phyloP scores from a whole-genome alignment of 2,113 vertebrate species.

The Delphinapterus leucas region DNA sequence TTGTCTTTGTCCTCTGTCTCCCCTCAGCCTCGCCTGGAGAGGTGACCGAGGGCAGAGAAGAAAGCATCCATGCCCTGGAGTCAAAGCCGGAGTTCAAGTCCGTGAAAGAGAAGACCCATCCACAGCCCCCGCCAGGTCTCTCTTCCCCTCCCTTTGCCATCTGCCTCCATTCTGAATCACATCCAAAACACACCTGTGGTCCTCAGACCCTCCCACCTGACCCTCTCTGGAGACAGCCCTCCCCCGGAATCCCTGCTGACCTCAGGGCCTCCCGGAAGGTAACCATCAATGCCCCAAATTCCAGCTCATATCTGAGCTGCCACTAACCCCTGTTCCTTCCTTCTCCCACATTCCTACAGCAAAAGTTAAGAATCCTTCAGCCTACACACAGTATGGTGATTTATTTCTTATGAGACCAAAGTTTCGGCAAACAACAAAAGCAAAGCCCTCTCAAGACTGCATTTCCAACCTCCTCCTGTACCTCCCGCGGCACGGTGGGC shows the following conservation, averaged over 20 bases:
- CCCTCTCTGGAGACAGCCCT: neutral
- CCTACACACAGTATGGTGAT: neutral
- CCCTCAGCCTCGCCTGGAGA: neutral
- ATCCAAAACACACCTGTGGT: neutral
- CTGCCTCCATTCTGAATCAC: fast-evolving
- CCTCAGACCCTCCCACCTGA: fast-evolving
- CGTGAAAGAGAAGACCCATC: too few relatives aligned
- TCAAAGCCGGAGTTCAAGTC: neutral
- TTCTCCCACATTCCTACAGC: neutral
- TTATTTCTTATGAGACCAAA: neutral
- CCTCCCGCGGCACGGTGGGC: neutral
- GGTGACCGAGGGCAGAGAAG: neutral
- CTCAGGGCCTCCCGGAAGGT: neutral
- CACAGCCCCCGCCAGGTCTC: fast-evolving
- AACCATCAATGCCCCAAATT: neutral
- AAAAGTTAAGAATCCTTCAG: neutral
- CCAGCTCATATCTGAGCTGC: neutral
- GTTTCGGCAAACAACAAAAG: neutral
- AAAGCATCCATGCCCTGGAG: fast-evolving
- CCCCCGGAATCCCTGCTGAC: neutral
- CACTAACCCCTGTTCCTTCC: neutral
- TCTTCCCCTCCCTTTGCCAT: neutral
- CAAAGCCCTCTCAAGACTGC: neutral
- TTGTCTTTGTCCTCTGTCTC: neutral
- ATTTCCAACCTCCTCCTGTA: neutral